Percentiles rank a stretch among this genome's conserved stretches.
Conservation (phyloP, 2,888 invertebrate genomes). For the Panorpa germanica region DNA sequence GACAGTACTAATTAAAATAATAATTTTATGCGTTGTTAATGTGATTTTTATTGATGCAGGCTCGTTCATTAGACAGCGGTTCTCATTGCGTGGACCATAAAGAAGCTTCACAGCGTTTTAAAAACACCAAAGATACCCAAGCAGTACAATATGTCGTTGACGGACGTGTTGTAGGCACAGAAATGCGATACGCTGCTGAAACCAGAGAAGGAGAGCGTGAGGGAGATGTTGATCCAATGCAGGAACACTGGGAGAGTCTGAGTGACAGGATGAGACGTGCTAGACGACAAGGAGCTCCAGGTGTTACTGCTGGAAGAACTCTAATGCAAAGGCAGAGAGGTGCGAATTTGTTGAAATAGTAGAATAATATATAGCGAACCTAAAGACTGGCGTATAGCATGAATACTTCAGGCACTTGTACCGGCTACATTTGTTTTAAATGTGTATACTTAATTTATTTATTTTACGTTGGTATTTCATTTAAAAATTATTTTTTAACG, state of each 20-base stretch:
- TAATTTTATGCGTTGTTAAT: too few relatives aligned
- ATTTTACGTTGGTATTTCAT: too few relatives aligned
- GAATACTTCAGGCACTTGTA: too few relatives aligned
- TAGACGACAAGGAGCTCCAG: constrained; percentile 26
- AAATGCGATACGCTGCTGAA: constrained; percentile 64
- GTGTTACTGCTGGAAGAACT: constrained; percentile 20
- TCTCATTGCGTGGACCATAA: constrained; percentile 26
- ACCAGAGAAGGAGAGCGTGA: constrained; percentile 61
- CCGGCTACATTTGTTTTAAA: too few relatives aligned
- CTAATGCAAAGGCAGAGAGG: constrained; percentile 30
- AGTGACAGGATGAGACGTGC: constrained; percentile 55
- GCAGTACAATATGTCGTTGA: constrained; percentile 69
- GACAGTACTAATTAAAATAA: too few relatives aligned
- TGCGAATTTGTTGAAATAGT: constrained; percentile 14
- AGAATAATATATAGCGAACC: too few relatives aligned
- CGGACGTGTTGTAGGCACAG: constrained; percentile 61
- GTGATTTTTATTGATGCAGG: too few relatives aligned
- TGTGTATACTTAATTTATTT: too few relatives aligned
- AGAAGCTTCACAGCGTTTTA: constrained; percentile 39
- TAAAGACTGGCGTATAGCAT: too few relatives aligned
- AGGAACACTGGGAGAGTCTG: constrained; percentile 63
- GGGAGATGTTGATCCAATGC: constrained; percentile 39
- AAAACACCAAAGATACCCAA: constrained; percentile 61
- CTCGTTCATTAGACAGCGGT: constrained; percentile 26
- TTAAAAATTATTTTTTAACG: too few relatives aligned